A percentile compares a stretch with the other conserved stretches of the same genome.
phyloP scores from a whole-genome alignment of 2,113 vertebrate species.

The Phylloscopus trochiloides region DNA sequence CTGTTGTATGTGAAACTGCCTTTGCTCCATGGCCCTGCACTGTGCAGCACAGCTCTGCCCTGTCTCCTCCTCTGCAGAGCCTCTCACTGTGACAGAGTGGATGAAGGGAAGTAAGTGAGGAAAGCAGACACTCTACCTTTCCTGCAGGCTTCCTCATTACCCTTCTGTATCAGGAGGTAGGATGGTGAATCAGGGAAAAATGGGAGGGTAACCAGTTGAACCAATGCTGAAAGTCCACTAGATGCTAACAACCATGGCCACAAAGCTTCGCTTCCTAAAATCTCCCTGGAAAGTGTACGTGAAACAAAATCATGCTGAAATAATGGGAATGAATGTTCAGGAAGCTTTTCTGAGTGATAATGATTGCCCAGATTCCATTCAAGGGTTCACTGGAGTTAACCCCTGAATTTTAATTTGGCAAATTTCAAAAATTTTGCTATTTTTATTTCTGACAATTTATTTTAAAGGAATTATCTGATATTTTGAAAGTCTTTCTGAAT shows the following conservation, averaged over 20 bases:
- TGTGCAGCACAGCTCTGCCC: neutral
- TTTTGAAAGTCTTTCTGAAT: neutral
- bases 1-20: neutral
- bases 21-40: neutral
- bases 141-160: conserved; percentile 75
- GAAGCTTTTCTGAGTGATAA: neutral
- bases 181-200: conserved; percentile 77
- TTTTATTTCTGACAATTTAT: neutral
- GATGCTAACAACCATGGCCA: conserved; percentile 83
- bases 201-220: conserved; percentile 73
- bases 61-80: neutral
- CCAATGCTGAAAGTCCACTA: conserved; percentile 70
- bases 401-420: neutral
- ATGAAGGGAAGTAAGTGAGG: neutral
- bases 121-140: conserved; percentile 69
- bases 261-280: conserved; percentile 84
- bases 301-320: conserved; percentile 10
- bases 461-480: neutral
- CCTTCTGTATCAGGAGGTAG: conserved; percentile 82
- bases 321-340: neutral
- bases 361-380: neutral
- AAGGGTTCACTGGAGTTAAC: neutral
- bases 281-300: conserved; percentile 71
- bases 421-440: neutral
- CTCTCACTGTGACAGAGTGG: neutral